These are phyloP conservation scores for Portunus trituberculatus DNA, from an alignment of 1,140 invertebrate genomes.

Conservation along the genomic window DNA sequence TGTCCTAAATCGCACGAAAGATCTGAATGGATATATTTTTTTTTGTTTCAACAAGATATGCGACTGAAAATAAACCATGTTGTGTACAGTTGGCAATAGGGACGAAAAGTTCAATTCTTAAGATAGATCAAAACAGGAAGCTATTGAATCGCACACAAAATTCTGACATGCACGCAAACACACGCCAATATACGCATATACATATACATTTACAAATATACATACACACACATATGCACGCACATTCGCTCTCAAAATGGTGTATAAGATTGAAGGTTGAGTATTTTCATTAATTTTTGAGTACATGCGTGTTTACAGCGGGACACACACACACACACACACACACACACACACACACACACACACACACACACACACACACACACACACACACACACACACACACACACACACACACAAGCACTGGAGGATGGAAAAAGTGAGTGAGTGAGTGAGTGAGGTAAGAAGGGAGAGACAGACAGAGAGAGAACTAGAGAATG, in stretches of 20 bases:
- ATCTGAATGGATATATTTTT: too few relatives aligned
- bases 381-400: slow-evolving; percentile 20
- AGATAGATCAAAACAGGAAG: too few relatives aligned
- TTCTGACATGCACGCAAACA: not conserved
- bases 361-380: not conserved
- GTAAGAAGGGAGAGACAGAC: not conserved
- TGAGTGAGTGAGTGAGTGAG: not conserved
- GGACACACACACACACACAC: not conserved
- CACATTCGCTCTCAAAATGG: not conserved
- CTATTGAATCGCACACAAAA: not conserved
- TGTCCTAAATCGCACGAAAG: too few relatives aligned
- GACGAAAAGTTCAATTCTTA: too few relatives aligned
- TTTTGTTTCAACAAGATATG: too few relatives aligned
- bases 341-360: too few relatives aligned
- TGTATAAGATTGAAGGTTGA: not conserved
- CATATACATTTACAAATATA: not conserved
- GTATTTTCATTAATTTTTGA: not conserved
- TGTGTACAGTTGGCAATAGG: too few relatives aligned
- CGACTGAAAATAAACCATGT: too few relatives aligned
- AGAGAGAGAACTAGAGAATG: not conserved
- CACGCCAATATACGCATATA: not conserved
- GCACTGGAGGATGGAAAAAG: not conserved
- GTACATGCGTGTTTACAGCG: not conserved
- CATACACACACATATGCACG: not conserved
- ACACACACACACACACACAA: not conserved